phyloP scores from a whole-genome alignment of 2,113 vertebrate species.

The Protomyctophum bolini region DNA sequence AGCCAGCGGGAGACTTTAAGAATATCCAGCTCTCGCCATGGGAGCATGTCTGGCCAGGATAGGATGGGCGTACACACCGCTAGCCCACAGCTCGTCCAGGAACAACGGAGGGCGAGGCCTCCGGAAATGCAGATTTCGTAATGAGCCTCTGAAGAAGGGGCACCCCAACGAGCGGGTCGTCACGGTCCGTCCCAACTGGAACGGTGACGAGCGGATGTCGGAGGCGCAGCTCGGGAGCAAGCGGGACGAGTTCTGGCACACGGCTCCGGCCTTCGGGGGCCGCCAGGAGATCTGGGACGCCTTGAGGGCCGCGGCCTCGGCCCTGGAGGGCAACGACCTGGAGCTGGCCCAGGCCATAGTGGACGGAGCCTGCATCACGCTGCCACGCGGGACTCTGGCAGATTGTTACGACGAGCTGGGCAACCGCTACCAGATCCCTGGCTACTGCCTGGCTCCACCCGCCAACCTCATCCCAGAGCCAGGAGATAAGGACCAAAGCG shows the following conservation, averaged over 20 bases:
- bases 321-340: constrained; percentile 92
- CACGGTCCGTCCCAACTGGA: constrained; percentile 85
- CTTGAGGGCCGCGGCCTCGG: constrained; percentile 92
- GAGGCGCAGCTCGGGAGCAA: constrained; percentile 97
- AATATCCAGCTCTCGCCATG: no score
- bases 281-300: constrained; percentile 99
- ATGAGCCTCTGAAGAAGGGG: constrained; percentile 96
- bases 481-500: constrained; percentile 86
- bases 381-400: constrained; percentile 92
- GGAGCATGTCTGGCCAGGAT: no score
- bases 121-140: constrained; percentile 68
- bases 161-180: constrained; percentile 38
- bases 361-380: constrained; percentile 96
- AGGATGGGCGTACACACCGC: no score
- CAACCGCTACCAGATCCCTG: constrained; percentile 94
- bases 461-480: constrained; percentile 94
- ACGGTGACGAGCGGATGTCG: constrained; percentile 98
- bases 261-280: constrained; percentile 94
- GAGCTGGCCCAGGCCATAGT: constrained; percentile 96
- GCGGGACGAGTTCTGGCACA: constrained; percentile 99
- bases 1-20: no score
- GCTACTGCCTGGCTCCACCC: constrained; percentile 94
- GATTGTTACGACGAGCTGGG: constrained; percentile 98
- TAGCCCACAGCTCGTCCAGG: no score
- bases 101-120: no score